These are phyloP conservation scores for Sphaerophoria rueppellii DNA, from an alignment of 2,888 invertebrate genomes.

Conservation along the genomic window DNA sequence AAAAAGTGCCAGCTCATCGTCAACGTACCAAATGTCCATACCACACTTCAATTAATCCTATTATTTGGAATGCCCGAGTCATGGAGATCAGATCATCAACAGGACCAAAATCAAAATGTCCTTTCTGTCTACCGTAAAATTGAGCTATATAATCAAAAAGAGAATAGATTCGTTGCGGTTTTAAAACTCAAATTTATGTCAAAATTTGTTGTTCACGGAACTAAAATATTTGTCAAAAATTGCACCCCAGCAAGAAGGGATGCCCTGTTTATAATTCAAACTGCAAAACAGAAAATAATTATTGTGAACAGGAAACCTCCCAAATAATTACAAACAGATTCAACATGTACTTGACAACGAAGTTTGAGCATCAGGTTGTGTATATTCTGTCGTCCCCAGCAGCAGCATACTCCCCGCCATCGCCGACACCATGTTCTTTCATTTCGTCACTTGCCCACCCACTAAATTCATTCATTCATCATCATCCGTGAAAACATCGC, in stretches of 20 bases:
- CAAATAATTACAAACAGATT: slow-evolving; percentile 8
- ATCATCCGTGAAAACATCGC: slow-evolving; percentile 12
- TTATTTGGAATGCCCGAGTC: background rate
- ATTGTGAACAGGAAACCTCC: background rate
- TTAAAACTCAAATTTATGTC: background rate
- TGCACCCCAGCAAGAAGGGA: background rate
- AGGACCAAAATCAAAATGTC: slow-evolving; percentile 8
- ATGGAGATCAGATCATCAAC: background rate
- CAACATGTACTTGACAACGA: background rate
- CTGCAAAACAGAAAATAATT: background rate
- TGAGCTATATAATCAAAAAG: too few species aligned
- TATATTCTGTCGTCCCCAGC: background rate
- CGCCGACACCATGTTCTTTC: too few species aligned
- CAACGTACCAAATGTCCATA: background rate
- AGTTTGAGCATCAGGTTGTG: background rate
- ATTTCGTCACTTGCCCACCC: background rate
- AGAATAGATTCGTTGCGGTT: background rate
- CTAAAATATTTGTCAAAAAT: background rate
- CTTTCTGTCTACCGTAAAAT: slow-evolving; percentile 1
- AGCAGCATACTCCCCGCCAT: background rate
- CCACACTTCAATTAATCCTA: background rate
- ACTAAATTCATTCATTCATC: slow-evolving; percentile 9
- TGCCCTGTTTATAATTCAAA: background rate
- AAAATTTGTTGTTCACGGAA: background rate
- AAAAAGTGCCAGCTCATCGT: slow-evolving; percentile 30